Base-by-base conservation (phyloP, 1,140 invertebrate species). In the Schlechtendalia chinensis region DNA sequence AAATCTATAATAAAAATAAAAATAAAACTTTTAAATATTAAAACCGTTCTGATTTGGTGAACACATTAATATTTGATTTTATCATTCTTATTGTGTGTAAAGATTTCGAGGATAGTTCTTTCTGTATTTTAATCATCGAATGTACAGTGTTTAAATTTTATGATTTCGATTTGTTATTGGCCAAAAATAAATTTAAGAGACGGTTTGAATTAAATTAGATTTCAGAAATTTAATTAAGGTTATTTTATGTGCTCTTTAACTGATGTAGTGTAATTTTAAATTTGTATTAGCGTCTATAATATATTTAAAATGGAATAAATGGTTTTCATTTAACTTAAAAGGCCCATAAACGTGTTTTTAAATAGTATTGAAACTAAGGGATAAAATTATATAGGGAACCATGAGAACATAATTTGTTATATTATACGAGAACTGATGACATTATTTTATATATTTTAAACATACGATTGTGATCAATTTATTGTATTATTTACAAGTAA, bases 51-150 rank as follows among this genome's bases (percentile, higher is more conserved):
- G 16, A 29, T 22, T 61, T 29, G 16, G 27, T 61, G 59, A 61
- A 61, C 29, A 61, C 29, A 61, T 29, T 61, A 61, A 61, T n/a
- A n/a, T 61, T 61, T 61, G 59, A 61, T 61, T 61, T 61, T 61
- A 61, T 61, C n/a, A n/a, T n/a, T n/a, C n/a, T n/a, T n/a, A n/a
- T n/a, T n/a, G n/a, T n/a, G n/a, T n/a, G n/a, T n/a, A n/a, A n/a
- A n/a, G n/a, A n/a, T n/a, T n/a, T n/a, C n/a, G n/a, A n/a, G n/a
- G n/a, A n/a, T n/a, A n/a, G n/a, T n/a, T n/a, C n/a, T n/a, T 32
- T 32, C 61, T 19, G 61, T 63, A 63, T 63, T 63, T 63, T 32
- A 63, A 63, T n/a, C 17, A 16, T 63, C 59, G 6, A 61, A 0
- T 61, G 27, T 27, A 4, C 16, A 27, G 16, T 32, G 17, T 32